phyloP scores from a whole-genome alignment of 1,140 invertebrate genomes.

The Sesamia nonagrioides region DNA sequence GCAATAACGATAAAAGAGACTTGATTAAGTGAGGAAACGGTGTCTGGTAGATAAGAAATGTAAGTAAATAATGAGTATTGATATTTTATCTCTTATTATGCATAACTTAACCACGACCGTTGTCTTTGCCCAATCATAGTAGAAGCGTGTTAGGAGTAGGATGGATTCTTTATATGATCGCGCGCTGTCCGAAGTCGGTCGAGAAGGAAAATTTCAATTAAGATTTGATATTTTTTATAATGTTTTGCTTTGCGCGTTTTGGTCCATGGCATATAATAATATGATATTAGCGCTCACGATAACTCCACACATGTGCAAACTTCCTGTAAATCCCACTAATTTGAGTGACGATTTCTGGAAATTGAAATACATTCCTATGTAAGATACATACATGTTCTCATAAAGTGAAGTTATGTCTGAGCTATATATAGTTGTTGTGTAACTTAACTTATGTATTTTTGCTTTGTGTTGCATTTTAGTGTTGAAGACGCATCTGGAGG shows the following conservation, averaged over 20 bases:
- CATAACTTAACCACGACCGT: constrained; percentile 17
- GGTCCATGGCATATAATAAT: constrained; percentile 69
- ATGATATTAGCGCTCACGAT: constrained; percentile 68
- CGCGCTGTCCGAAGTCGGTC: constrained; percentile 67
- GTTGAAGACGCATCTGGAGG: constrained; percentile 44
- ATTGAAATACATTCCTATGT: constrained; percentile 70
- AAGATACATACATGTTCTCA: constrained; percentile 51
- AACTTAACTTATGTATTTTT: constrained; percentile 5
- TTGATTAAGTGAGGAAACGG: constrained; percentile 1
- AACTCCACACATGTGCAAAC: constrained; percentile 69
- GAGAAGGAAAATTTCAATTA: constrained; percentile 70
- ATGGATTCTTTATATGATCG: constrained; percentile 67
- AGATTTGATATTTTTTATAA: constrained; percentile 71
- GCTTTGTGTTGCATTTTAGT: constrained; percentile 47
- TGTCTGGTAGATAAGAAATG: constrained; percentile 40
- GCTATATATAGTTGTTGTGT: background rate
- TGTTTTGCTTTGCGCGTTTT: constrained; percentile 60
- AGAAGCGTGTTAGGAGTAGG: constrained; percentile 10
- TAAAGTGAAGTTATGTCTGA: background rate
- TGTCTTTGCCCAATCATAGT: constrained; percentile 1
- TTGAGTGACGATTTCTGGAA: constrained; percentile 70
- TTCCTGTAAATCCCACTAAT: constrained; percentile 65
- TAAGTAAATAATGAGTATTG: constrained; percentile 43
- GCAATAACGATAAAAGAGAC: constrained; percentile 5
- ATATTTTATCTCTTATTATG: background rate